Percentiles rank a stretch among this genome's conserved stretches.
These are phyloP conservation scores for Cyprinodon variegatus DNA, from an alignment of 2,113 vertebrate genomes.

Conservation along the genomic window DNA sequence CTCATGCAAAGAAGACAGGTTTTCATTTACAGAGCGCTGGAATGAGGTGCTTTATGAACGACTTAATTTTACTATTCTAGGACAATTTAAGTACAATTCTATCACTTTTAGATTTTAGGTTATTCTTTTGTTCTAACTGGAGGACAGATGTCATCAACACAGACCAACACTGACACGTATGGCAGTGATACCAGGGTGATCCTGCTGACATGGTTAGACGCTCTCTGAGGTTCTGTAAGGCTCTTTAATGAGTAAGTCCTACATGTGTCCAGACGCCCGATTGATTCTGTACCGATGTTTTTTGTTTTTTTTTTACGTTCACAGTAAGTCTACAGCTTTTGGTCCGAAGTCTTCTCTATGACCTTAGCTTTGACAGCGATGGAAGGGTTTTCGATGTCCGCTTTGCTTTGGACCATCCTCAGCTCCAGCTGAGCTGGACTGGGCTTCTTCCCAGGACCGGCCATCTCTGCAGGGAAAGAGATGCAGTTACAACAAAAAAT, in stretches of 20 bases:
- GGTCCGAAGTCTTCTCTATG: slow-evolving; percentile 76
- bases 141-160: slow-evolving; percentile 28
- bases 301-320: slow-evolving; percentile 15
- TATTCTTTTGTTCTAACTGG: slow-evolving; percentile 13
- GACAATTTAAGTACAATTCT: neutral
- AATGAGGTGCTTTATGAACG: slow-evolving; percentile 9
- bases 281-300: slow-evolving; percentile 13
- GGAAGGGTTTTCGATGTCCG: slow-evolving; percentile 92
- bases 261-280: neutral
- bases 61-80: slow-evolving; percentile 7
- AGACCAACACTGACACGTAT: slow-evolving; percentile 41
- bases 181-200: slow-evolving; percentile 55
- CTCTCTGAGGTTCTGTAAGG: slow-evolving; percentile 82
- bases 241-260: slow-evolving; percentile 75
- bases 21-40: neutral
- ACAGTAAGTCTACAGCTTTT: slow-evolving; percentile 31
- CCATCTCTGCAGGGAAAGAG: slow-evolving; percentile 76
- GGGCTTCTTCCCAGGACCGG: slow-evolving; percentile 86
- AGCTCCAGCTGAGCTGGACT: slow-evolving; percentile 92
- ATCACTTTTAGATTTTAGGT: slow-evolving; percentile 14
- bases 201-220: slow-evolving; percentile 58
- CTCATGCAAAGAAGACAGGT: slow-evolving; percentile 23
- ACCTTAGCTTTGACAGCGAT: slow-evolving; percentile 85
- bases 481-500: neutral
- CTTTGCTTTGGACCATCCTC: slow-evolving; percentile 96